Conservation (phyloP, 1,140 invertebrate genomes). For the Ceratina japonica region DNA sequence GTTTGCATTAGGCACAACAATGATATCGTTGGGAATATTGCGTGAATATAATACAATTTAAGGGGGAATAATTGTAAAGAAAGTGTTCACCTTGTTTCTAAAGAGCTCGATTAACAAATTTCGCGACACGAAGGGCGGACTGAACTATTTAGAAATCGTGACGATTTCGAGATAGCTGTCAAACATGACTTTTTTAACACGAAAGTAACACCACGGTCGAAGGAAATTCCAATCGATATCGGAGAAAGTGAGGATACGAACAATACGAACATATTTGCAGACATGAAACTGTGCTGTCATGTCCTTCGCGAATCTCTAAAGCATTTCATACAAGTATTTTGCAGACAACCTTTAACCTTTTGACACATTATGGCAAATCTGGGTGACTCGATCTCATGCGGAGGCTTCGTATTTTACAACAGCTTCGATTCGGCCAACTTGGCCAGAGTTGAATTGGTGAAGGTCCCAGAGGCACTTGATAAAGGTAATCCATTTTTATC, state of each 20-base stretch:
- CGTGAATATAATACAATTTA: constrained; percentile 10
- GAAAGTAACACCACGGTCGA: constrained; percentile 18
- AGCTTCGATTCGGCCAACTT: constrained; percentile 95
- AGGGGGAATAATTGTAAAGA: not conserved
- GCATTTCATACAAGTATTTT: constrained; percentile 32
- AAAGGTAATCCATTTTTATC: constrained; percentile 61
- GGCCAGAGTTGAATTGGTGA: constrained; percentile 86
- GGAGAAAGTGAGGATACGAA: constrained; percentile 28
- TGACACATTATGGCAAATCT: constrained; percentile 65
- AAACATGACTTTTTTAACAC: constrained; percentile 43
- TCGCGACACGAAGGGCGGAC: not conserved
- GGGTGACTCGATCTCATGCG: constrained; percentile 79
- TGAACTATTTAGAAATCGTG: constrained; percentile 21
- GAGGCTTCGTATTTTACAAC: constrained; percentile 86
- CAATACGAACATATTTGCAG: not conserved
- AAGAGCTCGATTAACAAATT: constrained; percentile 1
- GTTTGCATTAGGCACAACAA: constrained; percentile 32
- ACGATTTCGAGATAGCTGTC: constrained; percentile 37
- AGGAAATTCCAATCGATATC: constrained; percentile 12
- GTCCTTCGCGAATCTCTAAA: not conserved
- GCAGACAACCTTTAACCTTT: constrained; percentile 41
- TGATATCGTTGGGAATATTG: constrained; percentile 32
- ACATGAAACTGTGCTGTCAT: not conserved
- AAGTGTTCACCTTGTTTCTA: not conserved
- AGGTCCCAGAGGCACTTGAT: constrained; percentile 61